phyloP scores from a whole-genome alignment of 2,797 vertebrate species.

The Premnoplex brunnescens region DNA sequence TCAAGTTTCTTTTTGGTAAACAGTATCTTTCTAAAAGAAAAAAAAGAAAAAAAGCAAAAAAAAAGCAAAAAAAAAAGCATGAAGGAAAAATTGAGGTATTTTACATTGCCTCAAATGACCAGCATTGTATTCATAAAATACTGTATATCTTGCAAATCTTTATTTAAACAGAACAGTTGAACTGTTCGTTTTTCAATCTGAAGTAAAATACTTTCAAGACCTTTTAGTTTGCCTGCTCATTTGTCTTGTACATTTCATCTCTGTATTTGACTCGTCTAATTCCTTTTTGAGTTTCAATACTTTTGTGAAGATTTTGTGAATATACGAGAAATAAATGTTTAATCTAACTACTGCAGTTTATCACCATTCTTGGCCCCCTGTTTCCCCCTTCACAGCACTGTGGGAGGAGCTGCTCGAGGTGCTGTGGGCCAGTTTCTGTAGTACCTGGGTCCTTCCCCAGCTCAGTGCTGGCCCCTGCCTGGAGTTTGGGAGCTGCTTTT shows the following conservation, averaged over 20 bases:
- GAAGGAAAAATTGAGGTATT: conserved; percentile 78
- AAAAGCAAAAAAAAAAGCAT: conserved; percentile 51
- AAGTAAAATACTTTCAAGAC: conserved; percentile 81
- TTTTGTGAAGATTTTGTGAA: conserved; percentile 74
- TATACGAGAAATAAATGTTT: conserved; percentile 73
- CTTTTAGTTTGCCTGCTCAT: conserved; percentile 80
- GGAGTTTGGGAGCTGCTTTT: neutral
- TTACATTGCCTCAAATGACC: conserved; percentile 78
- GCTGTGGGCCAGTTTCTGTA: neutral
- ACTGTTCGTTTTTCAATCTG: conserved; percentile 81
- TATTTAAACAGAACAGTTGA: conserved; percentile 78
- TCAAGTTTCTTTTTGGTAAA: conserved; percentile 84
- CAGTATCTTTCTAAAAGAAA: conserved; percentile 79
- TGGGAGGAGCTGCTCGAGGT: neutral
- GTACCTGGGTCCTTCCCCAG: neutral
- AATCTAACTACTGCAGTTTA: conserved; percentile 63
- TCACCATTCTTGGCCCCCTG: conserved; percentile 47
- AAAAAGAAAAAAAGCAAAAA: conserved; percentile 8
- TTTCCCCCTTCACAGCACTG: neutral
- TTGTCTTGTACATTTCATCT: conserved; percentile 79
- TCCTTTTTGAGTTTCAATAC: conserved; percentile 74
- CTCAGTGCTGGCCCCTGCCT: neutral
- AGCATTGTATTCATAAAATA: conserved; percentile 83
- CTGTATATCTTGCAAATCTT: conserved; percentile 80
- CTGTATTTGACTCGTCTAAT: conserved; percentile 76